Evolutionary conservation across 2,888 invertebrate species (phyloP), one percentile per base, ranked within the genome.

Genomic region (Gymnosoma rotundatum): DNA sequence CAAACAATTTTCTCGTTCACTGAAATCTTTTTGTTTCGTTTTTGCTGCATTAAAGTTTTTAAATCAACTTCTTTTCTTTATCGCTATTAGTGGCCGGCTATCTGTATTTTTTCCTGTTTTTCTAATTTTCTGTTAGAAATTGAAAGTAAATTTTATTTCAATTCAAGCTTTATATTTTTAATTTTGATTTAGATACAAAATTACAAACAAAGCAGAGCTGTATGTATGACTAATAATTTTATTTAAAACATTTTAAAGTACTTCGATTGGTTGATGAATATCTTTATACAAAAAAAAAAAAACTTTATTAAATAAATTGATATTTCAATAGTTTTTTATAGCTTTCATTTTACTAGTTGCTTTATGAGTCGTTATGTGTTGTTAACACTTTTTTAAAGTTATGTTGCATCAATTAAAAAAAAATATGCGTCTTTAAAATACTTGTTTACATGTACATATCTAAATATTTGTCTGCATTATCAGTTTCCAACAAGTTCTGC

Each of bases 51-150:
- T 38, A 5, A 20, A 2, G 21, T 66, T 32, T 72, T 66, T n/a
- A n/a, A 64, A 56, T 20, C 18, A 38, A 18, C 67, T n/a, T 50
- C 9, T 3, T 45, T 25, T 45, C 42, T 50, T 50, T 66, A 61
- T 61, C 10, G 50, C 60, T 60, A 42, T 20, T 6, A 42, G 42
- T 42, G 12, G 42, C 42, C 10, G 32, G 21, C 38, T 38, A 70
- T 80, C 36, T 72, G 45, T 74, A 54, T 32, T 32, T 32, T 42
- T 48, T 64, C 64, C 14, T 52, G 42, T 48, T 61, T 58, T 66
- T 78, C 36, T 78, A 63, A 73, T 84, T 84, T 84, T 78, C 84
- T 84, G 82, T 84, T 84, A 78, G 78, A 84, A 84, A 84, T 84
- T 84, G 84, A 83, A 83, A 80, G 79, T 83, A 72, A 60, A 60